These are phyloP conservation scores for Orthonevra nobilis DNA, from an alignment of 2,888 invertebrate genomes.

Conservation along the genomic window DNA sequence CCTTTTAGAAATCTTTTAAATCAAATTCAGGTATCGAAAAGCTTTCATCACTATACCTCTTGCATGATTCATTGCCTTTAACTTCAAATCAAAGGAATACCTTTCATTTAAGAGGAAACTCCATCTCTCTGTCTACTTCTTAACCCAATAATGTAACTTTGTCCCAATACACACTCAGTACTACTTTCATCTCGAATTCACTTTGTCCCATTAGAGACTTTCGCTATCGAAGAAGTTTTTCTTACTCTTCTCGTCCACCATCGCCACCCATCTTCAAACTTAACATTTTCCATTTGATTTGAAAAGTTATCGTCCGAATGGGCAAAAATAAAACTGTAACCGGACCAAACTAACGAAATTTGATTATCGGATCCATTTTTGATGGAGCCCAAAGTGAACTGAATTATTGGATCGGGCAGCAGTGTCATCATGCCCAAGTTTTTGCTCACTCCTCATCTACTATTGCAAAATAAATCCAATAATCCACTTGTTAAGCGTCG, in stretches of 20 bases:
- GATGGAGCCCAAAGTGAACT: constrained; percentile 38
- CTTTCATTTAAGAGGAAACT: constrained; percentile 3
- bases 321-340: constrained; percentile 2
- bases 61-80: too few species aligned
- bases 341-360: constrained; percentile 47
- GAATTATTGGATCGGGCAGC: constrained; percentile 32
- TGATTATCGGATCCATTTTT: constrained; percentile 58
- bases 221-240: constrained; percentile 51
- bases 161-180: constrained; percentile 5
- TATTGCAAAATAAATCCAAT: constrained; percentile 69
- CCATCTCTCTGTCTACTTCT: constrained; percentile 14
- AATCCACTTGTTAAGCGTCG: constrained; percentile 65
- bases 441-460: constrained; percentile 4
- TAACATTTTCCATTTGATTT: constrained; percentile 57
- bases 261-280: too few species aligned
- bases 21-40: too few species aligned
- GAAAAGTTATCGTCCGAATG: constrained; percentile 44
- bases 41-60: too few species aligned
- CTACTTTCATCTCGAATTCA: constrained; percentile 40
- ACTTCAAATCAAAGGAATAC: neutral
- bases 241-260: too few species aligned
- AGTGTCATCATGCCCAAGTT: too few species aligned
- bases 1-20: too few species aligned
- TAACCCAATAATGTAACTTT: constrained; percentile 60
- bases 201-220: constrained; percentile 56